Evolutionary conservation across 2,888 invertebrate species (phyloP), one percentile per base, ranked within the genome.

Genomic region (Hypomecis punctinalis): DNA sequence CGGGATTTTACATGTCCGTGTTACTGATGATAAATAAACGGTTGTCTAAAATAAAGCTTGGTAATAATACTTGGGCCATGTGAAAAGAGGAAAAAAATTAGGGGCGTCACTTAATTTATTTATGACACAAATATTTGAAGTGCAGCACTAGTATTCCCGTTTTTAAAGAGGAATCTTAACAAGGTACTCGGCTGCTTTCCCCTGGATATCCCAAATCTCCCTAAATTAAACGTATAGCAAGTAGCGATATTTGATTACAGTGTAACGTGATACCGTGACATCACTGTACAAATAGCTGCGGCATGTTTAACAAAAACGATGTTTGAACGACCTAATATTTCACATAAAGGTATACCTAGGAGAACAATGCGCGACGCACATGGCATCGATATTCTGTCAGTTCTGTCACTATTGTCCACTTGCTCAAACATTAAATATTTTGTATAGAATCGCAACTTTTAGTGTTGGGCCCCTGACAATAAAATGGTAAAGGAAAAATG

Each of bases 301-400:
- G 75, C 76, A 58, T 76, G 76, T 76, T 75, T 75, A 76, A 71
- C 75, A 77, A 72, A 73, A 76, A 77, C 78, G 79, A 78, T 85
- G 83, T 87, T 85, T 83, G 78, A 72, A 75, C 77, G 80, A 78
- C 83, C 86, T 76, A 80, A 79, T 81, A 82, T 76, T 78, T 77
- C 73, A 75, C 76, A 78, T 80, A 69, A 62, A 69, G 67, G 72
- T 77, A 76, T 71, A 69, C 23, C 23, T 3, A 23, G 68, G 75
- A 73, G 75, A 81, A 85, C 80, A 84, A 86, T 81, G 74, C 67
- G 69, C 71, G 74, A 71, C 74, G 73, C 72, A 72, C 71, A 75
- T 69, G 71, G 68, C 71, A 74, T 72, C 73, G 72, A 72, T 66
- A 63, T 73, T 71, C 71, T 73, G 66, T 70, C 65, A 69, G 63